Percentiles rank a stretch among this genome's conserved stretches.
phyloP scores from a whole-genome alignment of 1,140 invertebrate species.

The Macrotrachela quadricornifera region DNA sequence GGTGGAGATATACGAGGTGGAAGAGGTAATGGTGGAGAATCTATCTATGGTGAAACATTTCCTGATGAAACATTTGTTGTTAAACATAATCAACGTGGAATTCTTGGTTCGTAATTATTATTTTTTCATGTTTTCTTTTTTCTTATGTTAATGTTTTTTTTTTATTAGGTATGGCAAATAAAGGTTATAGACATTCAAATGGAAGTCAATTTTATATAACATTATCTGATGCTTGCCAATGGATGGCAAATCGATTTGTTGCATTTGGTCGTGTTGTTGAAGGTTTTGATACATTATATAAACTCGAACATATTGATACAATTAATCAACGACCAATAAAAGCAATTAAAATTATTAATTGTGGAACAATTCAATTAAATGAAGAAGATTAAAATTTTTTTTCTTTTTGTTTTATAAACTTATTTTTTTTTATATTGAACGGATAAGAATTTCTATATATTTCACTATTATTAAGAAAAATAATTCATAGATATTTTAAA shows the following conservation, averaged over 20 bases:
- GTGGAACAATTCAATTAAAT: slow-evolving; percentile 15
- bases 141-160: too few species aligned
- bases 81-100: slow-evolving; percentile 21
- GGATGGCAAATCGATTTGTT: slow-evolving; percentile 32
- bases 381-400: too few species aligned
- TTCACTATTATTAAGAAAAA: too few species aligned
- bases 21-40: slow-evolving; percentile 30
- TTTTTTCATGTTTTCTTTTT: too few species aligned
- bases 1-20: slow-evolving; percentile 29
- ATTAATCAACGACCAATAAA: slow-evolving; percentile 31
- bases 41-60: slow-evolving; percentile 19
- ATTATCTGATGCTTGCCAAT: slow-evolving; percentile 17
- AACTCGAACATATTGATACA: slow-evolving; percentile 23
- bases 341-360: slow-evolving; percentile 27
- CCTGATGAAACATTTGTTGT: slow-evolving; percentile 30
- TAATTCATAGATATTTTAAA: too few species aligned
- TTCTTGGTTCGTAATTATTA: slow-evolving; percentile 9
- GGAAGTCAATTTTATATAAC: slow-evolving; percentile 30
- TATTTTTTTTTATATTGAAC: too few species aligned
- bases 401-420: too few species aligned
- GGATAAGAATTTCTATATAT: too few species aligned
- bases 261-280: slow-evolving; percentile 32
- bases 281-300: slow-evolving; percentile 22
- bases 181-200: slow-evolving; percentile 24
- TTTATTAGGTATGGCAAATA: slow-evolving; percentile 27